Base-by-base conservation (phyloP, 2,113 vertebrate species). In the Zootoca vivipara region DNA sequence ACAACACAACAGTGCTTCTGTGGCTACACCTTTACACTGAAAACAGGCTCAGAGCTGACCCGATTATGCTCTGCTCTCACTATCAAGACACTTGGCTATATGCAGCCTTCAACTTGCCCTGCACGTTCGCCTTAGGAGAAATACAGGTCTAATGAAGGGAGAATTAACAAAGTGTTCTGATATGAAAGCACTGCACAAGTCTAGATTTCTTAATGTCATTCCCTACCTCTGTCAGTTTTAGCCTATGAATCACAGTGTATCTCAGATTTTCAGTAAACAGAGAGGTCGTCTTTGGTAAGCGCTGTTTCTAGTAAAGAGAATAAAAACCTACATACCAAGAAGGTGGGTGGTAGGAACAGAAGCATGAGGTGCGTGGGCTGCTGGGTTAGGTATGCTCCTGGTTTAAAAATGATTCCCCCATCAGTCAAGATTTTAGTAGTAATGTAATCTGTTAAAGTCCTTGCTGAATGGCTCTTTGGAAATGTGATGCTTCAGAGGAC, bases 231-330 rank as follows among this genome's bases (percentile, higher is more conserved):
- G 77, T 65, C 52, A 28, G 28, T 20, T 74, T 74, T 65, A 69
- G 69, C 92, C 86, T 86, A 86, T 95, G 93, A 94, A 90, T 93
- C 93, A 94, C 79, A 91, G 79, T 0, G 10, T 5, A 64, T 67
- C 78, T 79, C 52, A 83, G 52, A 88, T 90, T 95, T 95, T 93
- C 93, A 92, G 92, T 93, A 95, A 95, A 67, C 4, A 79, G 2
- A 78, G 85, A 94, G 84, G 69, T 88, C 82, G 91, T 85, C 87
- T 90, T 83, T 86, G 33, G 35, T 87, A 90, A 86, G 52, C 86
- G 83, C 90, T 91, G 75, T 93, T 94, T 93, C 94, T 93, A 96
- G 92, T 91, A 92, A 94, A 92, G 86, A 94, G 26, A 89, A 75
- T 52, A 52, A 91, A 90, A 87, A 83, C 90, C 91, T 75, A 92